These are phyloP conservation scores for Pangasius djambal DNA, from an alignment of 2,797 vertebrate species.

Conservation along the genomic window DNA sequence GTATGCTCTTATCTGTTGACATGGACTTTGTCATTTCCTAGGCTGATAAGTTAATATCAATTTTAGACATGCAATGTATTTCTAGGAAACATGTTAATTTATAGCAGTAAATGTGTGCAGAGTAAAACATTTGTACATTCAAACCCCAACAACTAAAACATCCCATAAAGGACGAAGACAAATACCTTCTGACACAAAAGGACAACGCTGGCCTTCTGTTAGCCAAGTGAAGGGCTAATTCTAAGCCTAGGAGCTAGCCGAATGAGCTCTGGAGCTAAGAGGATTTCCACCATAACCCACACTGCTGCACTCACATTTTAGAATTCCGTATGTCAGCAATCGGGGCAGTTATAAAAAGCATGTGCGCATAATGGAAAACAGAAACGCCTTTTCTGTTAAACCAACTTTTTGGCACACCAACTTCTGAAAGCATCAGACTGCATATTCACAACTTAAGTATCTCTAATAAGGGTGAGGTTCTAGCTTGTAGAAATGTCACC, in stretches of 20 bases:
- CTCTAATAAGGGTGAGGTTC: neutral
- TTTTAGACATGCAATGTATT: neutral
- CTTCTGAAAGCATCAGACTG: neutral
- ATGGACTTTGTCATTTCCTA: neutral
- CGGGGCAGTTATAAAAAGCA: conserved; percentile 33
- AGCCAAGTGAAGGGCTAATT: conserved; percentile 53
- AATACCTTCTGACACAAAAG: conserved; percentile 34
- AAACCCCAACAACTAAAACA: neutral
- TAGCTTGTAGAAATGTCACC: neutral
- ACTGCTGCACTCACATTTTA: conserved; percentile 30
- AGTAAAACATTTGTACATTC: neutral
- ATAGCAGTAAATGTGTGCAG: neutral
- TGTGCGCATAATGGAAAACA: conserved; percentile 49
- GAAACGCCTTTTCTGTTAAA: conserved; percentile 29
- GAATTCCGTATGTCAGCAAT: conserved; percentile 10
- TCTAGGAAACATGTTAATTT: neutral
- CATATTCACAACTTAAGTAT: neutral
- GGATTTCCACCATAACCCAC: conserved; percentile 71
- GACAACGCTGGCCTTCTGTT: conserved; percentile 38
- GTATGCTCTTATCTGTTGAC: neutral
- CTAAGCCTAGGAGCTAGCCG: conserved; percentile 60
- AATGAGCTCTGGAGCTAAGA: conserved; percentile 69
- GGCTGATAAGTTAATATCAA: neutral
- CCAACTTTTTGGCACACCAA: conserved; percentile 21
- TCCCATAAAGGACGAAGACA: neutral